These are phyloP conservation scores for Parnassius glacialis DNA, from an alignment of 2,888 invertebrate genomes.

Conservation along the genomic window DNA sequence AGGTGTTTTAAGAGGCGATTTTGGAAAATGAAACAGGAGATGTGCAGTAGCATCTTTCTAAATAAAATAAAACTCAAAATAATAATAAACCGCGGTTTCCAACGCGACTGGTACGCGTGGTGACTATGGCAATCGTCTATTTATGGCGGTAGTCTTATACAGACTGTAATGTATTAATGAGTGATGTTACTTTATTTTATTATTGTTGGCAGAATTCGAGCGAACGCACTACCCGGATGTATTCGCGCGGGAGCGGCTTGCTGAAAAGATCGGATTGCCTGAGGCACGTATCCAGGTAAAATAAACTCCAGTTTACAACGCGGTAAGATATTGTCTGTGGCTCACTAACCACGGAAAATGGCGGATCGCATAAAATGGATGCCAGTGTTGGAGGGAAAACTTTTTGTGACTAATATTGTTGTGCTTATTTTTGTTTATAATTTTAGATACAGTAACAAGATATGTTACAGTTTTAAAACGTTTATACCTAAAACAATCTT, in stretches of 20 bases:
- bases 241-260: slow-evolving; percentile 96
- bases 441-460: neutral
- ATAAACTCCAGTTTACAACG: slow-evolving; percentile 79
- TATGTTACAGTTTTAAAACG: too few species aligned
- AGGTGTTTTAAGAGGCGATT: too few species aligned
- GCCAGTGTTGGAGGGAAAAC: slow-evolving; percentile 19
- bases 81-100: too few species aligned
- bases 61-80: too few species aligned
- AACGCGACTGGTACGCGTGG: too few species aligned
- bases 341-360: slow-evolving; percentile 37
- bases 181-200: neutral
- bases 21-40: too few species aligned
- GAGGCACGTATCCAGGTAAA: slow-evolving; percentile 99
- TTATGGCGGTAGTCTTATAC: too few species aligned
- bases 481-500: too few species aligned
- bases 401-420: slow-evolving; percentile 5
- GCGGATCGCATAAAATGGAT: slow-evolving; percentile 26
- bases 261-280: slow-evolving; percentile 98
- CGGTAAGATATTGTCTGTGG: slow-evolving; percentile 57
- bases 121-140: too few species aligned
- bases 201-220: slow-evolving; percentile 90
- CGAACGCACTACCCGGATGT: slow-evolving; percentile 98
- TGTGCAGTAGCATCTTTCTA: too few species aligned
- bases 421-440: slow-evolving; percentile 5
- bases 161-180: too few species aligned